These are phyloP conservation scores for Epicauta chinensis DNA, from an alignment of 1,140 invertebrate species.

Conservation along the genomic window DNA sequence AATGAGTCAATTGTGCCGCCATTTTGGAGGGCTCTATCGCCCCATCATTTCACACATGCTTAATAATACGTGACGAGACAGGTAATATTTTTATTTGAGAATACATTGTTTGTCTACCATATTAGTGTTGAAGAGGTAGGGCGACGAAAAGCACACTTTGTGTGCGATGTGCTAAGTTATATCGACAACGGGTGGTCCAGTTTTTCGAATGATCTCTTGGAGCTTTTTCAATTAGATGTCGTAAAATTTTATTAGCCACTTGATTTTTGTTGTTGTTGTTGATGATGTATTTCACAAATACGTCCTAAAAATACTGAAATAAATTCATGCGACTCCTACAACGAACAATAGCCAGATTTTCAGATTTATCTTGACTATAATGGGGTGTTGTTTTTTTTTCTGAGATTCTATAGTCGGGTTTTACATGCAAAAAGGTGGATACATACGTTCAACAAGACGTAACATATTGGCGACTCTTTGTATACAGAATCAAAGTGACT, in stretches of 20 bases:
- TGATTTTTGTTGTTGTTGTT: not conserved
- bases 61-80: not conserved
- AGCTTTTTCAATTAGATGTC: not conserved
- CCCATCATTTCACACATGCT: not conserved
- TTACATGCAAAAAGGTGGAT: no score
- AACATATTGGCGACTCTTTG: no score
- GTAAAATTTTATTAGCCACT: slow-evolving; percentile 4
- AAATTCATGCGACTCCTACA: no score
- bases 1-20: not conserved
- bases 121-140: not conserved
- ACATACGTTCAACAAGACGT: no score
- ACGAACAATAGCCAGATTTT: no score
- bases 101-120: not conserved
- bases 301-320: not conserved
- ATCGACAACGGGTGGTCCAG: no score
- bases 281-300: no score
- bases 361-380: no score
- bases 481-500: no score
- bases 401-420: no score
- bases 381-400: no score
- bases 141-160: not conserved
- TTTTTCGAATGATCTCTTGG: not conserved
- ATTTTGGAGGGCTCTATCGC: not conserved
- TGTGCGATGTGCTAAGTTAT: not conserved
- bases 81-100: not conserved